Conservation (phyloP, 1,140 invertebrate genomes). For the Ceratosolen solmsi region DNA sequence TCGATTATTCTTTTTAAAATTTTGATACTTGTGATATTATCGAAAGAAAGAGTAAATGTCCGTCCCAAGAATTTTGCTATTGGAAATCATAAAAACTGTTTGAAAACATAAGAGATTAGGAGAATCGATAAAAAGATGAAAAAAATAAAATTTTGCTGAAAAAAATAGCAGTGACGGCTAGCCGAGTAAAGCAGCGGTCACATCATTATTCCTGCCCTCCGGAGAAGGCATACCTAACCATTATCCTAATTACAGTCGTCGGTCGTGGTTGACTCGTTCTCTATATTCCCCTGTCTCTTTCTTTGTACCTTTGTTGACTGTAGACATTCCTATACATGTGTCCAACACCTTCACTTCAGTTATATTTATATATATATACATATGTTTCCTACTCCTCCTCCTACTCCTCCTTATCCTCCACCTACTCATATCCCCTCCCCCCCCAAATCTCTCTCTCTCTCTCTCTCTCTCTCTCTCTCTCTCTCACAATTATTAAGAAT, state of each 20-base stretch:
- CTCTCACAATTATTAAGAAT: too few relatives aligned
- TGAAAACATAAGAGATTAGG: not conserved
- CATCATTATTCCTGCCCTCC: conserved; percentile 54
- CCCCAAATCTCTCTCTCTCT: conserved; percentile 36
- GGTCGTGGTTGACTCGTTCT: not conserved
- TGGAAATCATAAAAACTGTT: conserved; percentile 25
- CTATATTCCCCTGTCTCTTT: conserved; percentile 40
- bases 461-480: conserved; percentile 31
- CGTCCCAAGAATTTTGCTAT: conserved; percentile 5
- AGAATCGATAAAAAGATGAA: conserved; percentile 1
- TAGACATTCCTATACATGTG: too few relatives aligned
- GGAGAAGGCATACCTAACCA: conserved; percentile 55
- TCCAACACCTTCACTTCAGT: too few relatives aligned
- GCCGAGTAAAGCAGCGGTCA: conserved; percentile 21
- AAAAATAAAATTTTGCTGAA: conserved; percentile 29
- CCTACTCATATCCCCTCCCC: conserved; percentile 2
- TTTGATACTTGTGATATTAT: too few relatives aligned
- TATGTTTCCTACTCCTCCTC: too few relatives aligned
- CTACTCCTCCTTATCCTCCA: too few relatives aligned
- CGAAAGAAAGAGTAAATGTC: too few relatives aligned
- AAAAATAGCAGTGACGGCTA: conserved; percentile 19
- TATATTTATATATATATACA: too few relatives aligned
- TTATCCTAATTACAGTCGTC: conserved; percentile 52
- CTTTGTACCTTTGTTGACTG: not conserved
- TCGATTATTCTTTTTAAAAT: too few relatives aligned